Evolutionary conservation across 2,797 vertebrate species (phyloP).

Genomic region (Crypturellus tataupa): DNA sequence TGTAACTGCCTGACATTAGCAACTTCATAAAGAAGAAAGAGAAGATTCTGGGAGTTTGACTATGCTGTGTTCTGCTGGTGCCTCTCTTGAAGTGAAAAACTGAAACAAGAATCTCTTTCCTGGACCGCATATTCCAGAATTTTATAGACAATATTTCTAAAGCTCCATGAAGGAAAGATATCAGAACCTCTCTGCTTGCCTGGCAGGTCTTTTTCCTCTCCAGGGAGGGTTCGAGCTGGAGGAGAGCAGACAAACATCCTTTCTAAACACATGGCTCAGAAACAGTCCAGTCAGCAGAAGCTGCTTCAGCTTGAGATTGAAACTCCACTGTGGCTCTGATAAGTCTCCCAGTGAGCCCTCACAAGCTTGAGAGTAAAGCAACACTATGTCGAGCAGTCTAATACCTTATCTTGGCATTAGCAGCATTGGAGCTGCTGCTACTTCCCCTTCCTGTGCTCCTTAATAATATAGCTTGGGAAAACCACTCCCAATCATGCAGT

Average conservation of each 20-base stretch:
- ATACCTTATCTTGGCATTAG: not conserved
- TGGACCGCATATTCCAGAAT: not conserved
- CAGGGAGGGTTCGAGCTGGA: not conserved
- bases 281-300: not conserved
- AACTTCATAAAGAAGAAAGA: not conserved
- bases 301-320: not conserved
- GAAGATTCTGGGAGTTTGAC: not conserved
- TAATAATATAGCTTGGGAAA: not conserved
- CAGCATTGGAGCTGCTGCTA: not conserved
- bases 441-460: rapidly evolving
- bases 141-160: not conserved
- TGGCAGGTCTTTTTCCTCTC: not conserved
- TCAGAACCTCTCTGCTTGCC: not conserved
- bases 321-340: not conserved
- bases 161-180: not conserved
- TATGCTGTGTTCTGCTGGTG: not conserved
- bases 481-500: not conserved
- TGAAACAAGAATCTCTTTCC: not conserved
- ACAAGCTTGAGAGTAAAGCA: not conserved
- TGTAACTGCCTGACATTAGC: not conserved
- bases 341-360: not conserved
- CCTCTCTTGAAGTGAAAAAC: not conserved
- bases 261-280: not conserved
- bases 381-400: rapidly evolving
- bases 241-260: not conserved